phyloP scores from a whole-genome alignment of 2,797 vertebrate species.

The Lerista edwardsae region DNA sequence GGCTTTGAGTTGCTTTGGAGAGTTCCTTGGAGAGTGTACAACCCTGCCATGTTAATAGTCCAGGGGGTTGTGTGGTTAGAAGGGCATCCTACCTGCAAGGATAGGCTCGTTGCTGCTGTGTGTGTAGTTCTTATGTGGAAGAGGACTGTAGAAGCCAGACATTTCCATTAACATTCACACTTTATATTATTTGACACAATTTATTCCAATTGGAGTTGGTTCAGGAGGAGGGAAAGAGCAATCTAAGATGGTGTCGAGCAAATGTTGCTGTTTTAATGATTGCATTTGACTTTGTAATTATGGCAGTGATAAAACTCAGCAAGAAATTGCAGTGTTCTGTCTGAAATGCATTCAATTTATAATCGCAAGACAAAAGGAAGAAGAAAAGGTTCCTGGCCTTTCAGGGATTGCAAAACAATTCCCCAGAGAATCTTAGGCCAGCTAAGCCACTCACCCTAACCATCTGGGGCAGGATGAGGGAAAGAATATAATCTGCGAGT shows the following conservation, averaged over 20 bases:
- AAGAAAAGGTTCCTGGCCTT: conserved; percentile 64
- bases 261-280: conserved; percentile 75
- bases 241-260: conserved; percentile 51
- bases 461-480: neutral
- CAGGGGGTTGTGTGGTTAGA: neutral
- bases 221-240: conserved; percentile 39
- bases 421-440: conserved; percentile 28
- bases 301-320: conserved; percentile 85
- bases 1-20: neutral
- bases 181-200: neutral
- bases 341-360: conserved; percentile 69
- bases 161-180: neutral
- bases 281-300: conserved; percentile 95
- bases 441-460: neutral
- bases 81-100: neutral
- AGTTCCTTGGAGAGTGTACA: neutral
- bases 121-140: neutral
- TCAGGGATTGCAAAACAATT: conserved; percentile 6
- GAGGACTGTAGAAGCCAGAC: accelerated
- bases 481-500: neutral
- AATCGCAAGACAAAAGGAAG: conserved; percentile 57
- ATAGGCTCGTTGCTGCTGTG: accelerated
- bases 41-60: accelerated
- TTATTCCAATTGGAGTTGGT: neutral
- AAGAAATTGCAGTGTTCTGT: conserved; percentile 72